Conservation (phyloP, 1,140 invertebrate species). For the Tenebrio molitor region DNA sequence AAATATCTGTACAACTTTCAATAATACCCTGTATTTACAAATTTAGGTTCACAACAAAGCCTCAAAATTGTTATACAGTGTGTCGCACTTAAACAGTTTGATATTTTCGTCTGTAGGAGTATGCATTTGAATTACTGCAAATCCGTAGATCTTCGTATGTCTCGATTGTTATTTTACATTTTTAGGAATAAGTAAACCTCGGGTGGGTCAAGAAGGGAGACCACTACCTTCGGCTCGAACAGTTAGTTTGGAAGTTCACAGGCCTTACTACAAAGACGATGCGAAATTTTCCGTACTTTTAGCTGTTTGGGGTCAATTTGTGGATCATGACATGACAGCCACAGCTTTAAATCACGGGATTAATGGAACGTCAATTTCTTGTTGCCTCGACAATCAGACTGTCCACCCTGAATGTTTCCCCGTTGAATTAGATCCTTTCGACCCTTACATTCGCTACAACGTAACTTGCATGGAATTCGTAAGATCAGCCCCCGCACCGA, state of each 20-base stretch:
- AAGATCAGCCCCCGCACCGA: constrained; percentile 86
- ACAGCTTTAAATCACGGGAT: constrained; percentile 80
- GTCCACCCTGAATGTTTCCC: constrained; percentile 87
- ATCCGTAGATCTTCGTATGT: too few relatives aligned
- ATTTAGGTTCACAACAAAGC: too few relatives aligned
- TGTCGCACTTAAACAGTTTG: too few relatives aligned
- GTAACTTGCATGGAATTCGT: constrained; percentile 88
- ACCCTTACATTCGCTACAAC: constrained; percentile 77
- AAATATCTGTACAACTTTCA: too few relatives aligned
- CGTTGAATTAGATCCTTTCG: constrained; percentile 75
- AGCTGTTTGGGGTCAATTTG: constrained; percentile 94
- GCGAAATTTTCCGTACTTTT: constrained; percentile 84
- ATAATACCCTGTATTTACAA: too few relatives aligned
- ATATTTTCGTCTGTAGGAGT: too few relatives aligned
- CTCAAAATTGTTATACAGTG: too few relatives aligned
- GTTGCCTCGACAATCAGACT: constrained; percentile 68
- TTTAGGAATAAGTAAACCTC: constrained; percentile 77
- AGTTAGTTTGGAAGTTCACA: constrained; percentile 80
- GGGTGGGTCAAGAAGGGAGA: constrained; percentile 70
- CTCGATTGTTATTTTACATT: too few relatives aligned
- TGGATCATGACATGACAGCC: constrained; percentile 95
- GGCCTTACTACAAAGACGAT: constrained; percentile 79
- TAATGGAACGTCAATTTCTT: constrained; percentile 76
- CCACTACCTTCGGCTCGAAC: constrained; percentile 79
- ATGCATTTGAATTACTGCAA: too few relatives aligned